These are phyloP conservation scores for Cordilura impudica DNA, from an alignment of 2,888 invertebrate genomes.

Conservation along the genomic window DNA sequence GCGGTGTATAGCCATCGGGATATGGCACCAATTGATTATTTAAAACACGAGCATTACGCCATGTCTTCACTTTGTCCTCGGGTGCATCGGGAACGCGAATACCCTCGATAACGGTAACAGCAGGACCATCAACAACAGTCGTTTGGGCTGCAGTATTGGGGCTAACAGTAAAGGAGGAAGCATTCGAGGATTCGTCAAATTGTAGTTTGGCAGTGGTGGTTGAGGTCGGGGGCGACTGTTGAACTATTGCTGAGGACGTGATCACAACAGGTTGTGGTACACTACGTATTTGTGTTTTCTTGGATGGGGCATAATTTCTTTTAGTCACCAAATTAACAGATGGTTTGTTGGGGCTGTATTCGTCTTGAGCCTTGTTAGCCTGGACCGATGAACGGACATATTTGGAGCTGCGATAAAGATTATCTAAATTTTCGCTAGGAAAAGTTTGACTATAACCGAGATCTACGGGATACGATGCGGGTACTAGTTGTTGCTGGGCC, in stretches of 20 bases:
- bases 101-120: conserved; percentile 83
- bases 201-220: background rate
- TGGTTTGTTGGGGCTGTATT: conserved; percentile 1
- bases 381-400: conserved; percentile 3
- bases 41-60: conserved; percentile 93
- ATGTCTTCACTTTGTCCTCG: conserved; percentile 86
- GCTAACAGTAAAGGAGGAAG: background rate
- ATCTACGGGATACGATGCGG: conserved; percentile 59
- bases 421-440: conserved; percentile 15
- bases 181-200: background rate
- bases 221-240: background rate
- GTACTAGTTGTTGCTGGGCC: conserved; percentile 51
- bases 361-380: conserved; percentile 32
- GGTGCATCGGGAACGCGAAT: conserved; percentile 91
- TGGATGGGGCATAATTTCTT: conserved; percentile 66
- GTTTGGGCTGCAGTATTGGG: conserved; percentile 59
- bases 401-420: conserved; percentile 33
- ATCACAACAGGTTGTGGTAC: conserved; percentile 41
- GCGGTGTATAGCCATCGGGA: conserved; percentile 84
- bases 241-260: conserved; percentile 34
- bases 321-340: conserved; percentile 69
- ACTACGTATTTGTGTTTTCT: conserved; percentile 30
- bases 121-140: conserved; percentile 72
- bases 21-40: conserved; percentile 89
- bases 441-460: conserved; percentile 2